A percentile compares a stretch with the other conserved stretches of the same genome.
Conservation (phyloP, 1,140 invertebrate genomes). For the Eurosta solidaginis region DNA sequence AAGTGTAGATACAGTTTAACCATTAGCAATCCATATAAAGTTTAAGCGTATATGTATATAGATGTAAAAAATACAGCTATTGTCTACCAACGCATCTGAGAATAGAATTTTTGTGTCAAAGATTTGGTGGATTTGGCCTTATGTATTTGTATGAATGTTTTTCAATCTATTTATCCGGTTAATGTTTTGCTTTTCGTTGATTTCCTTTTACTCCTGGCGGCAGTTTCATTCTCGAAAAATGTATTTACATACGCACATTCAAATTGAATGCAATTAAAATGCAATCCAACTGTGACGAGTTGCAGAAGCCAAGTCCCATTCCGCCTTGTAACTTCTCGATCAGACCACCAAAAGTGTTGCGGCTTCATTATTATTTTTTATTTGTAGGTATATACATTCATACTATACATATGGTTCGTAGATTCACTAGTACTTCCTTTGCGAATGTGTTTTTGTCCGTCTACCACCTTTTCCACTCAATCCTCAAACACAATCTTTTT, state of each 20-base stretch:
- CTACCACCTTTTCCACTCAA: neutral
- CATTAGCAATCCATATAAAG: too few species aligned
- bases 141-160: neutral
- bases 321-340: neutral
- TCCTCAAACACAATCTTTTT: slow-evolving; percentile 22
- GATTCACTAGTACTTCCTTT: neutral
- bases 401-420: too few species aligned
- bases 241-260: too few species aligned
- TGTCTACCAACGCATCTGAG: too few species aligned
- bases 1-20: too few species aligned
- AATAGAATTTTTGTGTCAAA: too few species aligned
- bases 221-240: slow-evolving; percentile 3
- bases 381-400: neutral
- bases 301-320: neutral
- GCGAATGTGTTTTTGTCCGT: neutral
- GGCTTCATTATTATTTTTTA: neutral
- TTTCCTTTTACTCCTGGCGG: slow-evolving; percentile 17
- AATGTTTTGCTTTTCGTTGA: neutral
- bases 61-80: too few species aligned
- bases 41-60: too few species aligned
- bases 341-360: slow-evolving; percentile 16
- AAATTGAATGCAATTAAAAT: slow-evolving; percentile 27
- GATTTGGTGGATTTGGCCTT: too few species aligned
- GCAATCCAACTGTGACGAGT: slow-evolving; percentile 14
- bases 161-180: neutral